Conservation (phyloP, 2,797 vertebrate genomes). For the Siniperca scherzeri region DNA sequence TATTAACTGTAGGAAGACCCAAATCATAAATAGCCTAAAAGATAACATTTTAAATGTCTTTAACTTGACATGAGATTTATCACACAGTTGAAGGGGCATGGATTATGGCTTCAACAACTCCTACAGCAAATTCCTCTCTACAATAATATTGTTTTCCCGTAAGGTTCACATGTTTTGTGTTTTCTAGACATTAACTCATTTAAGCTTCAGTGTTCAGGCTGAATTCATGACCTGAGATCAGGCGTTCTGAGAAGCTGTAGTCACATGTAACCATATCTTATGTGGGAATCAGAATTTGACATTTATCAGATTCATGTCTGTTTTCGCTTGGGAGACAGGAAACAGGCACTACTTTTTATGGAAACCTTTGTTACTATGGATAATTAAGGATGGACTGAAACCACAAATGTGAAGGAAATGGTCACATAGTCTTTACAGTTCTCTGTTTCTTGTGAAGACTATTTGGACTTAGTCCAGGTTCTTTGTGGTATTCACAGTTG, state of each 20-base stretch:
- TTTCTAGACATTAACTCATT: neutral
- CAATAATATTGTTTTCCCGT: neutral
- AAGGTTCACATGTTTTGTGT: conserved; percentile 5
- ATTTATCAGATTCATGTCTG: conserved; percentile 54
- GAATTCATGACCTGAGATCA: conserved; percentile 27
- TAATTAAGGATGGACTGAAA: conserved; percentile 17
- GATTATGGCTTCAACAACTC: neutral
- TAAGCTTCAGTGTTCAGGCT: neutral
- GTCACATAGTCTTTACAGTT: conserved; percentile 16
- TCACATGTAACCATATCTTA: conserved; percentile 37
- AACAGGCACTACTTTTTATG: conserved; percentile 44
- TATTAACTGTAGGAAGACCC: neutral
- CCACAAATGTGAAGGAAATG: conserved; percentile 16
- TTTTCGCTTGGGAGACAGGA: conserved; percentile 47
- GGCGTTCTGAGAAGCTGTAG: conserved; percentile 35
- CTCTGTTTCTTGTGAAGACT: conserved; percentile 30
- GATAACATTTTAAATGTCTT: neutral
- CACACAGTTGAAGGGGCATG: neutral
- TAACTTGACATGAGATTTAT: neutral
- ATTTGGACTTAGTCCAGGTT: conserved; percentile 40
- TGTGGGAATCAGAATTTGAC: conserved; percentile 41
- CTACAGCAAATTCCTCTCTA: neutral
- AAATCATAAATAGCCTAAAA: neutral
- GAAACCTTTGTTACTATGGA: conserved; percentile 31
- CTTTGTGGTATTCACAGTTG: conserved; percentile 46